phyloP scores from a whole-genome alignment of 2,888 invertebrate species.

The Pseudeuparius sepicola region DNA sequence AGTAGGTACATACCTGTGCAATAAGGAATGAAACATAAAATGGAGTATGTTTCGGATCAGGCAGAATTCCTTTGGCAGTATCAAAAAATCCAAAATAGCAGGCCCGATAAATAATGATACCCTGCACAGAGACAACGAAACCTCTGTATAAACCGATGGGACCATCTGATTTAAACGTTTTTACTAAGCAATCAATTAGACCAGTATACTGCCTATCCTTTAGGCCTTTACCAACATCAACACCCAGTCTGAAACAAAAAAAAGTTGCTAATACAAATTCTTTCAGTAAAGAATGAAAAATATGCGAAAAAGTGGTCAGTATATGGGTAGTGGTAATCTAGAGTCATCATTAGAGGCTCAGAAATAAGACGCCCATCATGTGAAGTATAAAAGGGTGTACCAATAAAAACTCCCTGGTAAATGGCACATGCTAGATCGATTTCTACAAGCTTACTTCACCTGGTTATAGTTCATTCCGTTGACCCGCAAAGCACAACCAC shows the following conservation, averaged over 20 bases:
- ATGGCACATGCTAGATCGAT: too few relatives aligned
- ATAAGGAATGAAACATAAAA: slow-evolving; percentile 49
- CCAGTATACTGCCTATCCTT: slow-evolving; percentile 45
- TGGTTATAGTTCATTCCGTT: too few relatives aligned
- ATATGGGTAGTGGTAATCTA: slow-evolving; percentile 25
- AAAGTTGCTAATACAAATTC: too few relatives aligned
- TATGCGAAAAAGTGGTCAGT: slow-evolving; percentile 18
- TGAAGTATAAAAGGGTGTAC: slow-evolving; percentile 6
- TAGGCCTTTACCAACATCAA: slow-evolving; percentile 25
- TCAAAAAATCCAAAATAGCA: slow-evolving; percentile 58
- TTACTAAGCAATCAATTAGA: slow-evolving; percentile 48
- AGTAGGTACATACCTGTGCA: slow-evolving; percentile 42
- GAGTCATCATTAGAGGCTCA: slow-evolving; percentile 27
- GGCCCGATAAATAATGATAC: slow-evolving; percentile 56
- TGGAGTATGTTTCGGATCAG: slow-evolving; percentile 54
- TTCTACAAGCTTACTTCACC: too few relatives aligned
- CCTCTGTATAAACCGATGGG: slow-evolving; percentile 53
- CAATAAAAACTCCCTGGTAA: too few relatives aligned
- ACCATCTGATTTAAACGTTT: slow-evolving; percentile 50
- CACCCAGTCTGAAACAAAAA: slow-evolving; percentile 19
- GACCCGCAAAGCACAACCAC: too few relatives aligned
- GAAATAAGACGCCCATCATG: slow-evolving; percentile 18
- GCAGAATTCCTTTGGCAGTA: slow-evolving; percentile 50
- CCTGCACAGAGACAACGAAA: slow-evolving; percentile 56
- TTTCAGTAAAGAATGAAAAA: neutral